Conservation (phyloP, 92 coral and sea anemone genomes). For the Anthopleura xanthogrammica region DNA sequence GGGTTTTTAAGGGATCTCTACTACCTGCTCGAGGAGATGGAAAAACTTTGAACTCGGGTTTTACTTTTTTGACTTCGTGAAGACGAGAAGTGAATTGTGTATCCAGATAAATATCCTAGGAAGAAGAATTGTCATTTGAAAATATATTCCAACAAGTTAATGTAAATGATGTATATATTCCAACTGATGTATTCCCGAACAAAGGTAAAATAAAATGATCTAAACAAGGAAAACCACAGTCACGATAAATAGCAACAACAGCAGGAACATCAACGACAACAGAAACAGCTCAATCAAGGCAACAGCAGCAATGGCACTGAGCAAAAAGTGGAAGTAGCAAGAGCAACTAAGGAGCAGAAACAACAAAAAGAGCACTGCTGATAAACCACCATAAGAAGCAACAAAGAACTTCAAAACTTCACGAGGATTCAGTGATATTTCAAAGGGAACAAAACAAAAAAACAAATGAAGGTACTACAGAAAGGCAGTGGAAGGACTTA, state of each 20-base stretch:
- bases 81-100: slow-evolving; percentile 55
- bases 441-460: background rate
- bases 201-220: background rate
- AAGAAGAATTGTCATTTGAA: background rate
- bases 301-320: background rate
- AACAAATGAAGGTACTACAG: background rate
- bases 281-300: background rate
- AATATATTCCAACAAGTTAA: background rate
- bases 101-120: slow-evolving; percentile 77
- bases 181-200: background rate
- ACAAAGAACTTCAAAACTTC: too few relatives aligned
- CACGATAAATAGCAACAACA: background rate
- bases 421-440: too few relatives aligned
- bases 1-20: slow-evolving; percentile 54
- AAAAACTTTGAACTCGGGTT: slow-evolving; percentile 63
- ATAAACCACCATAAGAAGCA: too few relatives aligned
- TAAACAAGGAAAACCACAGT: too few relatives aligned
- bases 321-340: background rate
- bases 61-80: slow-evolving; percentile 64
- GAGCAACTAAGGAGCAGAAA: background rate
- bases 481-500: slow-evolving; percentile 10
- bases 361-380: background rate
- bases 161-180: too few relatives aligned
- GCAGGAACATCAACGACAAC: background rate
- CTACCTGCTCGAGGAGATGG: slow-evolving; percentile 62